Evolutionary conservation across 2,797 vertebrate genomes (phyloP).

Genomic region (Cirrhinus mrigala): DNA sequence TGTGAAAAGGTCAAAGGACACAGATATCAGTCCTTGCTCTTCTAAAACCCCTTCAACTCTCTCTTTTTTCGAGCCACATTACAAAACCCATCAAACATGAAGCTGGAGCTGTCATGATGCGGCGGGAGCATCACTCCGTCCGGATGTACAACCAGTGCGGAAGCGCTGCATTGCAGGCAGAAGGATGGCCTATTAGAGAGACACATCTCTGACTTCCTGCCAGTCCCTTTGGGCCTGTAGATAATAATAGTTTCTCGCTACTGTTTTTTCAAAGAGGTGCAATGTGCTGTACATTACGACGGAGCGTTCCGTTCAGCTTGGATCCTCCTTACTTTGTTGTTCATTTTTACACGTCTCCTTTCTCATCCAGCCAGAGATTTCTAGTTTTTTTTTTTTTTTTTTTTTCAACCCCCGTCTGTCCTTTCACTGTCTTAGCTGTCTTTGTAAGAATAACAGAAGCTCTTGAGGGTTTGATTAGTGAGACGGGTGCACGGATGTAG

Average conservation of each 20-base stretch:
- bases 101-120: constrained; percentile 17
- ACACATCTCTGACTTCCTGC: constrained; percentile 28
- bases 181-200: constrained; percentile 32
- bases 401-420: background rate
- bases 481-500: constrained; percentile 36
- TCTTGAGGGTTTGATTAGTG: constrained; percentile 59
- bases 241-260: constrained; percentile 38
- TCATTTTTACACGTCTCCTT: background rate
- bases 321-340: constrained; percentile 9
- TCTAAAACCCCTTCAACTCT: background rate
- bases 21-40: background rate
- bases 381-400: background rate
- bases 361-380: background rate
- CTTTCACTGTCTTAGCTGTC: constrained; percentile 33
- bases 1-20: background rate
- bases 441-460: constrained; percentile 59
- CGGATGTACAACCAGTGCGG: background rate
- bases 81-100: constrained; percentile 13
- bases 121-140: background rate
- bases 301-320: background rate
- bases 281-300: constrained; percentile 5
- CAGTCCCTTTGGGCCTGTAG: constrained; percentile 24
- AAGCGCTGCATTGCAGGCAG: background rate
- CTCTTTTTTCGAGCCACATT: background rate
- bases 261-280: background rate